phyloP scores from a whole-genome alignment of 2,797 vertebrate genomes.

The Sphenodon punctatus region DNA sequence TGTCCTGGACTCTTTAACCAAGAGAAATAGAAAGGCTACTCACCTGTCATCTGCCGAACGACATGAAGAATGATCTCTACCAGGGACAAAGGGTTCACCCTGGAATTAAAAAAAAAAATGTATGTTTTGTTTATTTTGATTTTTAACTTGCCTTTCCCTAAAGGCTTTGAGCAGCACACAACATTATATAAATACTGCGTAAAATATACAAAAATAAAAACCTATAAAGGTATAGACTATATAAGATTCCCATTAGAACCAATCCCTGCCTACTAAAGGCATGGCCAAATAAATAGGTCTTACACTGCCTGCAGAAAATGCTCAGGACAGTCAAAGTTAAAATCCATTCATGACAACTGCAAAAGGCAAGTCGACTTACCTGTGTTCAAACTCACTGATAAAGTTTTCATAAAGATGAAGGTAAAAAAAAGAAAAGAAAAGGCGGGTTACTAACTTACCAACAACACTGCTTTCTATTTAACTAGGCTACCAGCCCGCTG shows the following conservation, averaged over 20 bases:
- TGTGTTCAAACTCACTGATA: slow-evolving; percentile 96
- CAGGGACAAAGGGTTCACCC: slow-evolving; percentile 95
- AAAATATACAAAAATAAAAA: no score
- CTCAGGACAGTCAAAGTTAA: neutral
- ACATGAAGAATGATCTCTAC: slow-evolving; percentile 96
- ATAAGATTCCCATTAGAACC: no score
- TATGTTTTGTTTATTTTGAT: no score
- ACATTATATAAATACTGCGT: no score
- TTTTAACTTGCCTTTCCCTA: no score
- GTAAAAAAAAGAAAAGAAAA: slow-evolving; percentile 4
- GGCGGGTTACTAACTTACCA: neutral
- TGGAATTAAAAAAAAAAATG: slow-evolving; percentile 63
- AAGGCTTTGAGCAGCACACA: no score
- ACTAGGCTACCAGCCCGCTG: fast-evolving
- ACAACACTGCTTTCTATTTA: fast-evolving
- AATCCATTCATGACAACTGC: neutral
- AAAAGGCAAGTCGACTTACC: slow-evolving; percentile 73
- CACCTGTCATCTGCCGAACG: slow-evolving; percentile 92
- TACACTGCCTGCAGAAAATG: no score
- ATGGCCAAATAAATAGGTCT: no score
- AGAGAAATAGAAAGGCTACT: neutral
- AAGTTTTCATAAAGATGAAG: slow-evolving; percentile 96
- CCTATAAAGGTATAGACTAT: no score
- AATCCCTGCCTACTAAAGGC: no score
- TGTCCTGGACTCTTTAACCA: fast-evolving